Evolutionary conservation across 2,113 vertebrate species (phyloP).

Genomic region (Scomber colias): DNA sequence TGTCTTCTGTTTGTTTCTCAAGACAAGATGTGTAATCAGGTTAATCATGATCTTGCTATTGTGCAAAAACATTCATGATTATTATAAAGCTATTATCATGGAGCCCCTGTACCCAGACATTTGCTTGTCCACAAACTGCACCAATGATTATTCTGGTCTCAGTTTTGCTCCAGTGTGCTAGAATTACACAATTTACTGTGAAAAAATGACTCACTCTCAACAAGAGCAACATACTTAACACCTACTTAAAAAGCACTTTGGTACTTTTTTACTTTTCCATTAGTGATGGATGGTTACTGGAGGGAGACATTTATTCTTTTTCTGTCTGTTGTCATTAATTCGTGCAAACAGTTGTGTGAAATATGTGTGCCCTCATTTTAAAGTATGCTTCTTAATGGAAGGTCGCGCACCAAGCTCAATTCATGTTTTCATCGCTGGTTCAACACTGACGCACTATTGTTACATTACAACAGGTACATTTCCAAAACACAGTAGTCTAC

Average conservation of each 20-base stretch:
- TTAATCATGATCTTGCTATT: background rate
- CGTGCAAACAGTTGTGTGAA: conserved; percentile 7
- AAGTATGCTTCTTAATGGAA: conserved; percentile 8
- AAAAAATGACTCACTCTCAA: conserved; percentile 11
- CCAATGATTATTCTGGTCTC: background rate
- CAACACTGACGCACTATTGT: conserved; percentile 2
- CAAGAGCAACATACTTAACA: conserved; percentile 35
- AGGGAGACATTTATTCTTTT: background rate
- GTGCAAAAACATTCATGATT: too few relatives aligned
- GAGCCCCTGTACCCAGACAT: background rate
- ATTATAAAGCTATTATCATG: background rate
- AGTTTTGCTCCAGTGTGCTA: background rate
- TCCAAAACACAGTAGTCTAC: background rate
- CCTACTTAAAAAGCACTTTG: conserved; percentile 41
- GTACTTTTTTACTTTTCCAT: conserved; percentile 14
- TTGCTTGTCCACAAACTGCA: background rate
- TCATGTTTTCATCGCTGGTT: conserved; percentile 8
- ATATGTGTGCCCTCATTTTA: conserved; percentile 9
- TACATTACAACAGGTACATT: background rate
- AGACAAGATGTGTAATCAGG: background rate
- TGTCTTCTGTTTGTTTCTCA: background rate
- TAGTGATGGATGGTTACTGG: conserved; percentile 22
- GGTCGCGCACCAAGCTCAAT: background rate
- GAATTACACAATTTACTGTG: conserved; percentile 24
- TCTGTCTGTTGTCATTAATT: conserved; percentile 23